A percentile compares a stretch with the other conserved stretches of the same genome.
Evolutionary conservation across 2,888 invertebrate species (phyloP).

Genomic region (Oscheius myriophilus): DNA sequence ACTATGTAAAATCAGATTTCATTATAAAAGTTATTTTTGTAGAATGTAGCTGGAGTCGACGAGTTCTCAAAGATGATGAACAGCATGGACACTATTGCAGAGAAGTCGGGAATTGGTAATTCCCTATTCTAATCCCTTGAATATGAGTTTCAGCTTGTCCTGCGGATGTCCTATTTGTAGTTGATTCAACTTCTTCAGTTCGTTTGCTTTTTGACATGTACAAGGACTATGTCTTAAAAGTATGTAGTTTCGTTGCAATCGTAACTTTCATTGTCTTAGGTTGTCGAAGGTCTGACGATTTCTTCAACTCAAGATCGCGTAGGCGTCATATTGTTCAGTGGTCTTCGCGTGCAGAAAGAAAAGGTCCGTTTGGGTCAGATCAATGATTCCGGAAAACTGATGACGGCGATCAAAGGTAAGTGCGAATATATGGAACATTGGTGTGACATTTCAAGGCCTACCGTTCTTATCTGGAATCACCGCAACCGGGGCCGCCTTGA

Average conservation of each 20-base stretch:
- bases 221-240: conserved; percentile 37
- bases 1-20: too few species aligned
- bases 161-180: conserved; percentile 36
- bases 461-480: conserved; percentile 59
- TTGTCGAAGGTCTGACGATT: conserved; percentile 44
- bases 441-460: conserved; percentile 31
- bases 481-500: conserved; percentile 60
- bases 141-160: conserved; percentile 31
- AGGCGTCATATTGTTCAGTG: conserved; percentile 44
- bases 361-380: conserved; percentile 40
- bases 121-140: not conserved
- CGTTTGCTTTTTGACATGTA: conserved; percentile 33
- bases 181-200: conserved; percentile 47
- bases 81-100: conserved; percentile 5
- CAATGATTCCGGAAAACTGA: conserved; percentile 29
- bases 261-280: conserved; percentile 30
- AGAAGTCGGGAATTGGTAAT: conserved; percentile 12
- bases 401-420: conserved; percentile 35
- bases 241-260: not conserved
- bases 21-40: too few species aligned
- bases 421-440: not conserved
- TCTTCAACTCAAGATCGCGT: conserved; percentile 36
- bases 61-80: conserved; percentile 1
- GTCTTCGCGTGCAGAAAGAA: conserved; percentile 35
- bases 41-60: too few species aligned